Conservation (phyloP, 2,888 invertebrate genomes). For the Aporophyla nigra region DNA sequence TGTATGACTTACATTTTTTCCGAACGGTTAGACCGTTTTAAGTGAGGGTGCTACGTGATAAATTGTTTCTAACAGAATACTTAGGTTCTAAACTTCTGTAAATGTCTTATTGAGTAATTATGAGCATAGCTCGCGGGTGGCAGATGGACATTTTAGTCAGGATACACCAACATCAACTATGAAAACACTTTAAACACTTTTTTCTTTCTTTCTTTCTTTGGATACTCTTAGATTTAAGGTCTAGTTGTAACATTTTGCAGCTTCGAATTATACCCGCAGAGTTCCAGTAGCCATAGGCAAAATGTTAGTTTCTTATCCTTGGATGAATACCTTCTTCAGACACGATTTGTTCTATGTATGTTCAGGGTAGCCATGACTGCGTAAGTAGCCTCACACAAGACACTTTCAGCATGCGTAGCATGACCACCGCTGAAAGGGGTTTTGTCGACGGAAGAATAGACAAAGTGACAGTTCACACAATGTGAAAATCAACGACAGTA, state of each 20-base stretch:
- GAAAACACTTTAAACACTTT: no score
- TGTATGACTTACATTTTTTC: conserved; percentile 45
- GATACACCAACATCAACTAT: background rate
- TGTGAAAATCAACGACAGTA: no score
- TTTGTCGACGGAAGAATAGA: no score
- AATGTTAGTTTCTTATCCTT: background rate
- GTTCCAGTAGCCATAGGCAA: background rate
- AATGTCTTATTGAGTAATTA: conserved; percentile 5
- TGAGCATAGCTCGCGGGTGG: background rate
- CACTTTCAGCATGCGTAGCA: no score
- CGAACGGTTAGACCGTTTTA: conserved; percentile 45
- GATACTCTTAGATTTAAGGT: background rate
- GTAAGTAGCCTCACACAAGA: background rate
- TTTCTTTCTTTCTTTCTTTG: no score
- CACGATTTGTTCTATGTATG: background rate
- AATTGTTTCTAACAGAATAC: conserved; percentile 21
- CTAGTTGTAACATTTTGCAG: background rate
- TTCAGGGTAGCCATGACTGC: background rate
- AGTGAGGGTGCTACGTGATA: conserved; percentile 36
- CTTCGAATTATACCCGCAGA: background rate
- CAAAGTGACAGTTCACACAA: no score
- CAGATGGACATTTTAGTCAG: background rate
- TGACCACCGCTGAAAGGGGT: no score
- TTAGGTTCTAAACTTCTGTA: background rate
- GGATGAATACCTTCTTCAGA: background rate